Base-by-base conservation (phyloP, 2,888 invertebrate species). In the Spatulosminthurus flaviceps region DNA sequence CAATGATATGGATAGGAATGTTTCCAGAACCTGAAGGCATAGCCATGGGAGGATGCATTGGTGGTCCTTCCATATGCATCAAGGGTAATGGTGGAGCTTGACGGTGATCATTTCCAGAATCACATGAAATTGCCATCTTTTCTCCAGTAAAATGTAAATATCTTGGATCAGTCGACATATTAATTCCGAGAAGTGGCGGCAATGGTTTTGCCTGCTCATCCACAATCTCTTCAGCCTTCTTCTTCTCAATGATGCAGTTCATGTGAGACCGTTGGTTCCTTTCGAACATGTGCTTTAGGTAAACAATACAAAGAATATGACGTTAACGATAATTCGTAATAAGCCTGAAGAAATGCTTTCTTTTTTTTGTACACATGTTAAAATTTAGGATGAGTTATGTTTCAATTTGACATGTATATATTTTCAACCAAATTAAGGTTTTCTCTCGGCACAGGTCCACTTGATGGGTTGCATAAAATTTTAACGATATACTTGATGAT, bases 221-320 rank as follows among this genome's bases (percentile, higher is more conserved):
- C 86, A 94, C 92, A 34, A 95, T 91, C 87, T 95, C 94, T 86
- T 95, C 95, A 75, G 93, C 92, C 83, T 92, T 92, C 85, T 94
- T 93, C 87, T 94, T 93, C 88, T 95, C 95, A 64, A 95, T 94
- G 26, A 95, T 91, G 88, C 95, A 96, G 88, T 95, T 95, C 92
- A 95, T 95, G 88, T 93, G 92, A 80, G 94, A 94, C 71, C 89
- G 88, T 79, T 89, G 87, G 84, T 88, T 89, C 83, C 89, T 89
- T 83, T 90, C 89, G 86, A 90, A 88, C 85, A 90, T 84, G 80
- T 89, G 87, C 90, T 90, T 83, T 7, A 86, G 4, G 16, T 51
- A 2, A 11, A 19, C 4, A 51, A 51, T 2, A 51, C 5, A 19
- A 13, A 19, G 2, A 19, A 51, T 19, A 9, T 51, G 16, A 19